A percentile compares a stretch with the other conserved stretches of the same genome.
Conservation (phyloP, 2,888 invertebrate species). For the Drosophila quasianomalipes region DNA sequence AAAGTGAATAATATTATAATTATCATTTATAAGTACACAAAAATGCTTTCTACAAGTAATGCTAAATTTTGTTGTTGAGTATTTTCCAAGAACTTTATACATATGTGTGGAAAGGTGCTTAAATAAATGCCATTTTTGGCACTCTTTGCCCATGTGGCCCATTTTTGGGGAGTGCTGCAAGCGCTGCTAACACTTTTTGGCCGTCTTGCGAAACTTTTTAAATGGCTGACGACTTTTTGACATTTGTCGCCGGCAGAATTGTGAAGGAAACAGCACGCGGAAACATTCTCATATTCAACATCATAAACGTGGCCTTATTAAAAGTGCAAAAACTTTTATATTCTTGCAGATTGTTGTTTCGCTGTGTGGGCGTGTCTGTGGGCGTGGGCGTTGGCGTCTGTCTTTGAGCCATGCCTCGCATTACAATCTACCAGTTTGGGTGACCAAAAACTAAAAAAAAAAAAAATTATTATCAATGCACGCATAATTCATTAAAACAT, state of each 20-base stretch:
- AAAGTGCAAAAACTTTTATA: slow-evolving; percentile 70
- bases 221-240: slow-evolving; percentile 68
- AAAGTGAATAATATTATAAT: background rate
- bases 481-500: slow-evolving; percentile 80
- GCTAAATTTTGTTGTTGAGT: background rate
- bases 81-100: background rate
- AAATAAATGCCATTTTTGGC: background rate
- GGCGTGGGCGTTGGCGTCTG: background rate
- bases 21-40: background rate
- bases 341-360: slow-evolving; percentile 43
- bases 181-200: slow-evolving; percentile 6
- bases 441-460: slow-evolving; percentile 67
- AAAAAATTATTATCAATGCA: slow-evolving; percentile 79
- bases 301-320: slow-evolving; percentile 77
- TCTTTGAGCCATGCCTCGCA: slow-evolving; percentile 10
- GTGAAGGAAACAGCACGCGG: slow-evolving; percentile 25
- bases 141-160: background rate
- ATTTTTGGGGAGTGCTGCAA: background rate
- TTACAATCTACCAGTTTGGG: slow-evolving; percentile 16
- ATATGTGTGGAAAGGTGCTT: background rate
- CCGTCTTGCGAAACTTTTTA: slow-evolving; percentile 47
- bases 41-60: background rate
- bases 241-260: slow-evolving; percentile 62
- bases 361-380: background rate
- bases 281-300: slow-evolving; percentile 53